These are phyloP conservation scores for Vulpes ferrilata DNA, from an alignment of 2,113 vertebrate genomes.

Conservation along the genomic window DNA sequence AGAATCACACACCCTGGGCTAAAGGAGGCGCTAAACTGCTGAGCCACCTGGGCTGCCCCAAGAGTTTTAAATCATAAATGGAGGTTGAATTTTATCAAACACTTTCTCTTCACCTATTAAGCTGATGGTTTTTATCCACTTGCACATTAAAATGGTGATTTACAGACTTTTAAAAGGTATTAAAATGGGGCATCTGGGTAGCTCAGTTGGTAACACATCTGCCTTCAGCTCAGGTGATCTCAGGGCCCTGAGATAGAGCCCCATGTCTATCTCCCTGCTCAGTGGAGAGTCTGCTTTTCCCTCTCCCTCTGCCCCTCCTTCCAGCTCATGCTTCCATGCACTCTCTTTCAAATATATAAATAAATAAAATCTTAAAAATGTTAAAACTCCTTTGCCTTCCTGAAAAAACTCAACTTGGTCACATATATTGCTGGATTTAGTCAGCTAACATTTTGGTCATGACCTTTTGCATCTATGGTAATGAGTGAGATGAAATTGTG, in stretches of 20 bases:
- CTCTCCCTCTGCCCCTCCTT: too few relatives aligned
- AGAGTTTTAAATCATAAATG: background rate
- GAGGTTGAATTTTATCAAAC: background rate
- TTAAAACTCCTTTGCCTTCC: constrained; percentile 15
- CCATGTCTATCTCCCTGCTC: too few relatives aligned
- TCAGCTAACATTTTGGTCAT: background rate
- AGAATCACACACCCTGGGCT: too few relatives aligned
- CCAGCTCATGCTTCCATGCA: too few relatives aligned
- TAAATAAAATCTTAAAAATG: background rate
- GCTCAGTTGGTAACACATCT: too few relatives aligned
- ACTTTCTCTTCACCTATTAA: background rate
- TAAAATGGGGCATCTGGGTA: background rate
- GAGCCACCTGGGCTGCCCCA: too few relatives aligned
- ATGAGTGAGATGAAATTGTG: background rate
- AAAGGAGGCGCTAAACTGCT: too few relatives aligned
- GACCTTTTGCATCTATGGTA: background rate
- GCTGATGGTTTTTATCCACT: background rate
- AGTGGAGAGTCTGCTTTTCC: too few relatives aligned
- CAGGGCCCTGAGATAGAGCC: too few relatives aligned
- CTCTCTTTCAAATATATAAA: too few relatives aligned
- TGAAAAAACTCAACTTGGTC: background rate
- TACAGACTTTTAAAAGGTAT: constrained; percentile 11
- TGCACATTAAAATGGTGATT: background rate
- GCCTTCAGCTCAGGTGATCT: too few relatives aligned
- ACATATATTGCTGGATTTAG: background rate